Base-by-base conservation (phyloP, 2,113 vertebrate genomes). In the Brachirus orientalis region DNA sequence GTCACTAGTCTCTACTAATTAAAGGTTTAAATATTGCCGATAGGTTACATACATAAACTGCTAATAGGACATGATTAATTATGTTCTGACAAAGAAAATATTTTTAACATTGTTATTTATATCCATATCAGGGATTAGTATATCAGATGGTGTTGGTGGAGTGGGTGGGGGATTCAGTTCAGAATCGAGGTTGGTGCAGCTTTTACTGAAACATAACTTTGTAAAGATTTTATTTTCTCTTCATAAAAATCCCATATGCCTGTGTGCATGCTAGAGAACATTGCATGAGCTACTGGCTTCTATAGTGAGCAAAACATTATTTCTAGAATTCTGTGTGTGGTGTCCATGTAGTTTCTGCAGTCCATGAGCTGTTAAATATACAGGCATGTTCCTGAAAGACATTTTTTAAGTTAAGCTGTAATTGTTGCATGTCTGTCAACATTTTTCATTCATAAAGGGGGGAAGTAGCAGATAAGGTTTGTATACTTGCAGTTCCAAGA, bases 401-500 rank as follows among this genome's bases (percentile, higher is more conserved):
- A 37, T 63, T 38, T 50, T 67, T 71, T 65, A 84, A 69, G 73
- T 43, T 59, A 40, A 64, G 16, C 46, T 36, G 10, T 67, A 80
- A 51, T 60, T 76, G 50, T 60, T 71, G 35, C 8, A 63, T 2
- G 8, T 52, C 47, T 63, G 54, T 70, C 61, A 46, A 28, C 44
- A 19, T 63, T 17, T 65, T n/a, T n/a, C n/a, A 66, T 69, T 69
- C 57, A 33, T 47, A 2, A 52, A 17, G 70, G 17, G 7, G 46
- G 36, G 14, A 57, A 14, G 3, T 4, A 36, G 17, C 38, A 41
- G 44, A 51, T 14, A 10, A 12, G 19, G 53, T 54, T 79, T 38
- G 18, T 7, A 46, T 38, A 48, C 35, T 40, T 48, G 70, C 56
- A 74, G 10, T 84, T 85, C 66, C 83, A 77, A n/a, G 53, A 83